phyloP scores from a whole-genome alignment of 2,113 vertebrate species.

The Tachycineta bicolor region DNA sequence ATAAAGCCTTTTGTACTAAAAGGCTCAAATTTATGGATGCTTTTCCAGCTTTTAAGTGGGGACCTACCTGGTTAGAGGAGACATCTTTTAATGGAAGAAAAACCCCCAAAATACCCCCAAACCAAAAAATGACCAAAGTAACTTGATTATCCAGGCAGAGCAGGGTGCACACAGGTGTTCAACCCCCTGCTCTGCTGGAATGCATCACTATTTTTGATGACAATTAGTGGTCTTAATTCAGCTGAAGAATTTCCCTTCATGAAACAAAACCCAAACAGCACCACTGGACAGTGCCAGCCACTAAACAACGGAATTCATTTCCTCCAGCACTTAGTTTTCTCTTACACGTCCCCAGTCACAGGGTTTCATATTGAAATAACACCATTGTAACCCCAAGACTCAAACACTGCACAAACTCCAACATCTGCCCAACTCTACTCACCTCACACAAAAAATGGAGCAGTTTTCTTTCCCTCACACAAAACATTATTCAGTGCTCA shows the following conservation, averaged over 20 bases:
- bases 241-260: not conserved
- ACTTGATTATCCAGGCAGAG: not conserved
- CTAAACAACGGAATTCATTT: not conserved
- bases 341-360: not conserved
- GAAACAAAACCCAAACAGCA: not conserved
- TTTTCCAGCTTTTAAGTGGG: conserved; percentile 2
- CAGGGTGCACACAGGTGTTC: not conserved
- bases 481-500: not conserved
- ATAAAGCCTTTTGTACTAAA: conserved; percentile 19
- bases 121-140: not conserved
- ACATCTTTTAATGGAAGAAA: not conserved
- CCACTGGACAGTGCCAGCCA: not conserved
- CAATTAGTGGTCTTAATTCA: not conserved
- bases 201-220: not conserved
- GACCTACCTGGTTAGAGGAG: not conserved
- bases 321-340: not conserved
- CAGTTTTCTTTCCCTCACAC: not conserved
- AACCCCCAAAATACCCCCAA: not conserved
- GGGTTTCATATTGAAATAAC: not conserved
- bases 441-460: not conserved
- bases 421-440: not conserved
- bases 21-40: not conserved
- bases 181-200: not conserved
- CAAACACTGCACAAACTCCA: not conserved
- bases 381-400: rapidly evolving